These are phyloP conservation scores for Tachina lurida DNA, from an alignment of 2,888 invertebrate species.

Conservation along the genomic window DNA sequence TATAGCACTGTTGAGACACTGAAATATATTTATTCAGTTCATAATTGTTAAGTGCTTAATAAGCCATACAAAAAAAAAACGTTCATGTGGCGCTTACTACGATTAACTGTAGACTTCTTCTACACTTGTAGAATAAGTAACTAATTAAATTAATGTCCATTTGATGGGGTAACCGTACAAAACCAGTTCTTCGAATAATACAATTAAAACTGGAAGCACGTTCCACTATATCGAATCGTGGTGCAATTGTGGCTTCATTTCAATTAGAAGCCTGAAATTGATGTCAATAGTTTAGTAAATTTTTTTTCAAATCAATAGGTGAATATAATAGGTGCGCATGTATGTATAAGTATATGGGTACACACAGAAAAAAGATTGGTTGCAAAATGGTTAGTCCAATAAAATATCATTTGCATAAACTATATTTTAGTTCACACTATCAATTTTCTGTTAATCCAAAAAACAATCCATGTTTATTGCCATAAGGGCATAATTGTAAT, in stretches of 20 bases:
- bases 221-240: neutral
- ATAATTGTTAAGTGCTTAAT: neutral
- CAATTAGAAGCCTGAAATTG: neutral
- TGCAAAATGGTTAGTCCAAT: too few relatives aligned
- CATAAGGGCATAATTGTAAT: too few relatives aligned
- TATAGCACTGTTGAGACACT: too few relatives aligned
- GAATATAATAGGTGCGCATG: too few relatives aligned
- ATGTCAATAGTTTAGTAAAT: too few relatives aligned
- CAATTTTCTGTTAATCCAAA: too few relatives aligned
- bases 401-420: too few relatives aligned
- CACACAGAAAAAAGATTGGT: too few relatives aligned
- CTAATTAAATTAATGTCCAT: conserved; percentile 56
- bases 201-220: conserved; percentile 22
- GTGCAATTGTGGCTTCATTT: neutral
- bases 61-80: neutral
- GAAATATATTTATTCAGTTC: too few relatives aligned
- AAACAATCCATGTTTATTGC: too few relatives aligned
- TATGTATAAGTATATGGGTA: too few relatives aligned
- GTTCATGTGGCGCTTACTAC: conserved; percentile 55
- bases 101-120: conserved; percentile 45
- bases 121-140: conserved; percentile 30
- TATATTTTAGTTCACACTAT: too few relatives aligned
- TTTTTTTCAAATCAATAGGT: conserved; percentile 2
- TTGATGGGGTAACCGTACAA: conserved; percentile 16
- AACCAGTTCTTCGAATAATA: conserved; percentile 12